A percentile compares a stretch with the other conserved stretches of the same genome.
phyloP scores from a whole-genome alignment of 2,888 invertebrate species.

The Rotaria macrura region DNA sequence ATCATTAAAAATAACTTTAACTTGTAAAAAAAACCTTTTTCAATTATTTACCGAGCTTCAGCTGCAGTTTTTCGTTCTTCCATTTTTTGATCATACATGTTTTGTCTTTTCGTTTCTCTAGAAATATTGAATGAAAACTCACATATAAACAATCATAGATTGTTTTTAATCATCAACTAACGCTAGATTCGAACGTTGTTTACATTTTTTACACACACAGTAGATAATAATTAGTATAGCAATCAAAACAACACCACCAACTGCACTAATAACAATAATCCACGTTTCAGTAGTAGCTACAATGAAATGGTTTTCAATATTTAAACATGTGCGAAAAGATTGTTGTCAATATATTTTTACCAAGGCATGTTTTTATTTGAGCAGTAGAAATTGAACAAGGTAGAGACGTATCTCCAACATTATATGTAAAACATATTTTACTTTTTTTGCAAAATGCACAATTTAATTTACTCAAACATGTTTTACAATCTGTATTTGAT shows the following conservation, averaged over 20 bases:
- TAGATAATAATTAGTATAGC: not conserved
- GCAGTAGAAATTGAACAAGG: not conserved
- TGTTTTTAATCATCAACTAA: not conserved
- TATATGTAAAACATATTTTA: not conserved
- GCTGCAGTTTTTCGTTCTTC: not conserved
- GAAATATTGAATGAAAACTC: not conserved
- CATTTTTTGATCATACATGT: not conserved
- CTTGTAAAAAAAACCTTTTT: too few species aligned
- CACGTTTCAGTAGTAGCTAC: not conserved
- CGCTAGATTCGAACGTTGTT: not conserved
- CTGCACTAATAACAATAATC: not conserved
- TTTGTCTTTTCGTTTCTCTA: not conserved
- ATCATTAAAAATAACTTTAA: not conserved
- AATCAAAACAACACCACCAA: not conserved
- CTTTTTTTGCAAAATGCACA: not conserved
- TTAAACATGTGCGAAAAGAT: not conserved
- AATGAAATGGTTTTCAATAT: not conserved
- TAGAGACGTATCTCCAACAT: too few species aligned
- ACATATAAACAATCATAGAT: not conserved
- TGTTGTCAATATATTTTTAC: not conserved
- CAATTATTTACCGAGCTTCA: not conserved
- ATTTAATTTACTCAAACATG: not conserved
- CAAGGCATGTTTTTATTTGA: not conserved
- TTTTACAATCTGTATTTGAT: not conserved
- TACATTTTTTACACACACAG: not conserved